phyloP scores from a whole-genome alignment of 2,113 vertebrate species.

The Anguilla rostrata region DNA sequence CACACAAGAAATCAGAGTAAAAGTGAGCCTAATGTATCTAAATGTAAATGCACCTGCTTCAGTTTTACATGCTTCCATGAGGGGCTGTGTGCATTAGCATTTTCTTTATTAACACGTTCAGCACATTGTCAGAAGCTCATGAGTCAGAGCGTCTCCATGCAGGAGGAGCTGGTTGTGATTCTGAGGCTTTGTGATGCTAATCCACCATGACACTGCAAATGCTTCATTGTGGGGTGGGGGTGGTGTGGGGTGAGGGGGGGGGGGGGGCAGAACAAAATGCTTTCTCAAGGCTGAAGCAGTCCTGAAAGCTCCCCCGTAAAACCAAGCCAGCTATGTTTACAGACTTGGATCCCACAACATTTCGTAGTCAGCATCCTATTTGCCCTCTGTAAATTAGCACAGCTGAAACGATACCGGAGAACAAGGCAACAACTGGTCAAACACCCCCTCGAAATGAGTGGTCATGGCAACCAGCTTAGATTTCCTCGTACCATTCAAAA shows the following conservation, averaged over 20 bases:
- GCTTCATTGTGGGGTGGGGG: constrained; percentile 15
- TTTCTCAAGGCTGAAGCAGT: constrained; percentile 46
- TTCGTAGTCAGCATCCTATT: constrained; percentile 32
- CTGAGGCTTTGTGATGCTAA: constrained; percentile 51
- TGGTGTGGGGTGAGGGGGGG: no score
- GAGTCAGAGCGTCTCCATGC: background rate
- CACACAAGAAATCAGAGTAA: background rate
- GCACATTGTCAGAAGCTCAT: background rate
- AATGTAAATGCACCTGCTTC: background rate
- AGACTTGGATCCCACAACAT: constrained; percentile 28
- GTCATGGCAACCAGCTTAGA: constrained; percentile 1
- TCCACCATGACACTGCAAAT: constrained; percentile 49
- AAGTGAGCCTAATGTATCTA: background rate
- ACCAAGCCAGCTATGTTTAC: constrained; percentile 40
- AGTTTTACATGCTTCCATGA: background rate
- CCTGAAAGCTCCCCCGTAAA: constrained; percentile 42
- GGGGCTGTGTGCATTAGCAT: background rate
- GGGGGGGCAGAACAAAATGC: constrained; percentile 27
- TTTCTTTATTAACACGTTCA: background rate
- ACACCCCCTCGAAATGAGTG: background rate
- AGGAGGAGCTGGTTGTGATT: constrained; percentile 27
- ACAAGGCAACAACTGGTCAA: constrained; percentile 4
- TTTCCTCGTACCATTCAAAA: background rate
- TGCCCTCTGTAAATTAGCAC: constrained; percentile 17
- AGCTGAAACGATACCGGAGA: background rate